Evolutionary conservation across 2,888 invertebrate genomes (phyloP), one percentile per base, ranked within the genome.

Genomic region (Ligdia adustata): DNA sequence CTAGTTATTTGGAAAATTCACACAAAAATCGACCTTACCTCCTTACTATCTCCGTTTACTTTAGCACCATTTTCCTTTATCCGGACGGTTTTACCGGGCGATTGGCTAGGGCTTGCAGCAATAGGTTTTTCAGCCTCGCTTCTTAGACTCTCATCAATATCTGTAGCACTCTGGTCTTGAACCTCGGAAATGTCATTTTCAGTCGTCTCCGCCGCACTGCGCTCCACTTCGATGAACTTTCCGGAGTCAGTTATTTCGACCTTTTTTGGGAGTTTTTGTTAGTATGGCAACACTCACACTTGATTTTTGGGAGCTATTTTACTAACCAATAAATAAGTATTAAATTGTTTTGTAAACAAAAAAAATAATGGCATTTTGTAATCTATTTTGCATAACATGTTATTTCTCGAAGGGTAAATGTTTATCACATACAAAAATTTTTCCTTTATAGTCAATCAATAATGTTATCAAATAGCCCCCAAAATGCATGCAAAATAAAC

Each of bases 191-290:
- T 46, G 15, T 57, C 59, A 9, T 49, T 26, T 4, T 37, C 62
- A 9, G 46, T 41, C 5, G 34, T 44, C 5, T 78, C 74, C 29
- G 56, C 49, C n/a, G 63, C 64, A 2, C 82, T 62, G 14, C 81
- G 74, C 57, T 91, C 91, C 37, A 90, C 82, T 77, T 91, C 91
- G 72, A 91, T 86, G 82, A 91, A 91, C 69, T 89, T 90, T 9
- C 90, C 90, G 55, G 87, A 82, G 62, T 86, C 83, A 28, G 90
- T 90, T 71, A 90, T 62, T 88, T 91, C 90, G 57, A 90, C 89
- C 91, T 90, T 88, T 70, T 75, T 70, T 62, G 77, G 69, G 71
- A 69, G 71, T 64, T 64, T 66, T 66, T 69, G 84, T 87, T 87
- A 86, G 87, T 83, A 63, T 72, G 71, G 75, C 66, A 77, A 79